These are phyloP conservation scores for Heliconius eleuchia DNA, from an alignment of 1,140 invertebrate species.

Conservation along the genomic window DNA sequence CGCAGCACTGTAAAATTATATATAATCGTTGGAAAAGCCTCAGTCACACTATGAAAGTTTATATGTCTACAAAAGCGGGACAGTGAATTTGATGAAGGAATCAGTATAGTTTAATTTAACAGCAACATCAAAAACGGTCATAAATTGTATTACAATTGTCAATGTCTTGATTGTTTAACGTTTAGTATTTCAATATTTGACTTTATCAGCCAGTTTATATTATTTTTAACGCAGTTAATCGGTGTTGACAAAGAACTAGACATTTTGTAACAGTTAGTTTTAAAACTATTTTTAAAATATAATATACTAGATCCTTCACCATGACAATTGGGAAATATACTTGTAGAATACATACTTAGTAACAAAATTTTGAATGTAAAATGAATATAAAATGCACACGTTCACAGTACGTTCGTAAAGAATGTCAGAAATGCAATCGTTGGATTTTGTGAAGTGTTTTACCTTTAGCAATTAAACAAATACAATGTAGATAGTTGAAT, in stretches of 20 bases:
- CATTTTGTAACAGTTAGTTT: neutral
- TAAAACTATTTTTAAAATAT: neutral
- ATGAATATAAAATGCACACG: neutral
- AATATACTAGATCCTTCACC: neutral
- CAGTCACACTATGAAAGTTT: slow-evolving; percentile 41
- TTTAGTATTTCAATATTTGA: too few relatives aligned
- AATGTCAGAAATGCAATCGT: neutral
- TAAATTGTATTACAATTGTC: neutral
- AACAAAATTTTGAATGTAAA: neutral
- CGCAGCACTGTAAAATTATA: slow-evolving; percentile 62
- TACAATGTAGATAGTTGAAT: too few relatives aligned
- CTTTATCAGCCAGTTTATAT: neutral
- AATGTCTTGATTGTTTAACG: neutral
- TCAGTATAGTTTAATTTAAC: neutral
- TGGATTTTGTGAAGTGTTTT: neutral
- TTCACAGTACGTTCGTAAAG: neutral
- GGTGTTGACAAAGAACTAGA: neutral
- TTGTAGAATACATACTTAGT: neutral
- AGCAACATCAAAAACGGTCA: neutral
- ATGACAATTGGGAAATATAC: neutral
- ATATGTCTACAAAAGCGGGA: slow-evolving; percentile 12
- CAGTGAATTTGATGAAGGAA: neutral
- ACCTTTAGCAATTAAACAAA: too few relatives aligned
- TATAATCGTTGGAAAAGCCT: slow-evolving; percentile 62
- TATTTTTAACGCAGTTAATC: neutral